Evolutionary conservation across 2,888 invertebrate species (phyloP), one percentile per base, ranked within the genome.

Genomic region (Eilema caniola): DNA sequence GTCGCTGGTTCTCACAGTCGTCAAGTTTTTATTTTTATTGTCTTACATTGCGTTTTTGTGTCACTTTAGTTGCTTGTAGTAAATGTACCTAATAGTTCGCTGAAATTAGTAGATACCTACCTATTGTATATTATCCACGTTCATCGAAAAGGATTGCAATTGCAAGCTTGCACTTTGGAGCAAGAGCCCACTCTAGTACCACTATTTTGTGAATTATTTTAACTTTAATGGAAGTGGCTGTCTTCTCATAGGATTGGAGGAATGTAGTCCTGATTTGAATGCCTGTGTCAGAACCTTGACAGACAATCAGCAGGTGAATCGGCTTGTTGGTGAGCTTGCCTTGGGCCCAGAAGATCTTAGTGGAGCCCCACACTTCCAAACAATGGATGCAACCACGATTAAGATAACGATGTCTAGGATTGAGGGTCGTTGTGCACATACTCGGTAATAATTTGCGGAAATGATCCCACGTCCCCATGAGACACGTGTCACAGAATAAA

Each of bases 1-100:
- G 81, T 72, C 67, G 76, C 62, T 63, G 73, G 71, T 82, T 82
- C 82, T 72, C 81, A 82, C 78, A 77, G 75, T 71, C 53, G 64
- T 75, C 62, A 71, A 71, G 69, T 76, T 74, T 77, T 73, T 74
- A 53, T 20, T 53, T 71, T 76, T 64, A 78, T 74, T 80, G 71
- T 64, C 57, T 37, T 70, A 57, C 57, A 62, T 37, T 56, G 47
- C 16, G 24, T 73, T 73, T 81, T 77, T 74, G 70, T 74, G 20
- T 72, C 31, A 61, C 47, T 66, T 69, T 67, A 24, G 25, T 28
- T 41, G 12, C 25, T 59, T 33, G 16, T 56, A 61, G 28, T 28
- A 28, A 28, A 5, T 28, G 1, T 12, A 31, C 60, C 16, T 61
- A 31, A 16, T 5, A 59, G 25, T 14, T 20, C 41, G 41, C 41